Conservation (phyloP, 2,797 vertebrate genomes). For the Acrocephalus scirpaceus region DNA sequence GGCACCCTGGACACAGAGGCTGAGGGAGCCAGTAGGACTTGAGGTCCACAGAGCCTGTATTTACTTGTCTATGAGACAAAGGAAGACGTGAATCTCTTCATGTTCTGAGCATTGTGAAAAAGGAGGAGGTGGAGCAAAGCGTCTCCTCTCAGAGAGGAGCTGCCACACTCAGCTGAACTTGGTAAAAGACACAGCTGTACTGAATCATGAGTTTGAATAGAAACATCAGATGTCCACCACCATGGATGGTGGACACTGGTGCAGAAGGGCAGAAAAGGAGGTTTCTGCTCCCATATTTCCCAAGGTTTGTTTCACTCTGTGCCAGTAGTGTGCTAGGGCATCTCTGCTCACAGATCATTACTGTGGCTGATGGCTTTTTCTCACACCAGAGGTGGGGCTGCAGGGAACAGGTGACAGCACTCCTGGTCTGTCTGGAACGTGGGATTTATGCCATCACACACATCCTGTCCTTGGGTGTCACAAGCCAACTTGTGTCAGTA, state of each 20-base stretch:
- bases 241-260: neutral
- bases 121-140: neutral
- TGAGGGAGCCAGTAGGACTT: neutral
- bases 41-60: too few species aligned
- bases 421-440: neutral
- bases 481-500: neutral
- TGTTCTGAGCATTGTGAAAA: neutral
- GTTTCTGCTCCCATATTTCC: neutral
- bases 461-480: slow-evolving; percentile 3
- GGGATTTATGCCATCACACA: rapidly evolving
- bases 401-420: neutral
- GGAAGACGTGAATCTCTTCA: neutral
- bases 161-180: neutral
- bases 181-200: neutral
- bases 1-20: neutral
- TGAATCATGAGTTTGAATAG: neutral
- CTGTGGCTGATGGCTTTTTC: neutral
- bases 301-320: neutral
- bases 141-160: neutral
- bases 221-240: neutral
- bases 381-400: neutral
- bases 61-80: neutral
- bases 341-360: neutral
- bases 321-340: neutral
- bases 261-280: neutral